Evolutionary conservation across 2,888 invertebrate species (phyloP), one percentile per base, ranked within the genome.

Genomic region (Oegoconia quadripuncta): DNA sequence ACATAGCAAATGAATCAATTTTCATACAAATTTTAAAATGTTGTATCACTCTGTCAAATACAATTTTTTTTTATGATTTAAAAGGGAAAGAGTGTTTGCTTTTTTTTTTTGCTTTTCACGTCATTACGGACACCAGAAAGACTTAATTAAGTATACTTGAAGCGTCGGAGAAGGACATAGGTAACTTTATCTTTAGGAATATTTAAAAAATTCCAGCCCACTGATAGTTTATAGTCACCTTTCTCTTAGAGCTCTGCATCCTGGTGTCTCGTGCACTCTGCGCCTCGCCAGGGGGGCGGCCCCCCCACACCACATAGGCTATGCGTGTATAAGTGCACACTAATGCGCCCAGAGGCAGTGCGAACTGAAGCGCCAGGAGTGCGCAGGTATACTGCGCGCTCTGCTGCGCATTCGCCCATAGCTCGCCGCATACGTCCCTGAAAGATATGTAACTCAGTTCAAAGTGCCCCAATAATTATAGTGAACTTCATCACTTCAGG

Each of bases 311-410:
- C 9, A 94, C 93, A 33, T 93, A 89, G 0, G 94, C 96, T 44
- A 97, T 97, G 51, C 95, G 91, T 1, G 93, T 92, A 69, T 97
- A 97, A 0, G 97, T 96, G 70, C 93, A 94, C 40, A 96, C 87
- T 11, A 97, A 89, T 26, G 95, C 95, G 15, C 90, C 72, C 46
- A 96, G 86, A 0, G 97, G 97, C 47, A 97, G 87, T 44, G 94
- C 89, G 72, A 96, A 97, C 77, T 97, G 97, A 34, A 97, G 88
- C 27, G 92, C 88, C 78, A 96, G 89, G 46, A 97, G 82, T 0
- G 93, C 91, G 59, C 93, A 90, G 1, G 94, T 93, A 77, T 96
- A 97, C 50, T 91, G 91, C 58, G 90, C 90, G 52, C 91, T 91
- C 55, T 93, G 90, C 35, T 88, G 79, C 1, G 86, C 76, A 13